Percentiles rank a stretch among this genome's conserved stretches.
These are phyloP conservation scores for Cerceris ruficornis DNA, from an alignment of 2,888 invertebrate genomes.

Conservation along the genomic window DNA sequence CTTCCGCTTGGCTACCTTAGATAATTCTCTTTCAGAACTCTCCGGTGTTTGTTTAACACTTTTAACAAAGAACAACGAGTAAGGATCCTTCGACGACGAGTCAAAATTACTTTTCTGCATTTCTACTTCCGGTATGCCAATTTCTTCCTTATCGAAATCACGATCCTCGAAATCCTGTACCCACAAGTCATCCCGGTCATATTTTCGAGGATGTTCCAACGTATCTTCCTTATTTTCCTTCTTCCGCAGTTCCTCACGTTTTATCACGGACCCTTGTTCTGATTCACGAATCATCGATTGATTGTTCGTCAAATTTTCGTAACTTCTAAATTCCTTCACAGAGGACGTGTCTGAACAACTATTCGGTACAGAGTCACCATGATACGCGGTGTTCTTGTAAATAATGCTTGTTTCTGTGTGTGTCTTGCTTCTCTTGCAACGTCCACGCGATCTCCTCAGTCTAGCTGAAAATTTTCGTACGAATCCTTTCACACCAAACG, in stretches of 20 bases:
- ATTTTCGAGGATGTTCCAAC: slow-evolving; percentile 34
- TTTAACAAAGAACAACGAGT: slow-evolving; percentile 64
- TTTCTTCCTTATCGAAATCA: not conserved
- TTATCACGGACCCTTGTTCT: slow-evolving; percentile 22
- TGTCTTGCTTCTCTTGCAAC: not conserved
- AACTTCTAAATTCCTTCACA: slow-evolving; percentile 13
- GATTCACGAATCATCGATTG: not conserved
- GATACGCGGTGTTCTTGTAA: slow-evolving; percentile 66
- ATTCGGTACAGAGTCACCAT: slow-evolving; percentile 43
- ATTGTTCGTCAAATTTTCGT: not conserved
- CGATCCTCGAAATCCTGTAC: slow-evolving; percentile 32
- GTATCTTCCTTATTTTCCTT: not conserved
- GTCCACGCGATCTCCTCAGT: slow-evolving; percentile 31
- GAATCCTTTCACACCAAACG: slow-evolving; percentile 57
- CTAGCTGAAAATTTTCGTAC: slow-evolving; percentile 61
- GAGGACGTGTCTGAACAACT: slow-evolving; percentile 52
- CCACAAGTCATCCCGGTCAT: slow-evolving; percentile 61
- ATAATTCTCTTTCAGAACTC: not conserved
- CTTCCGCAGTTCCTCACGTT: not conserved
- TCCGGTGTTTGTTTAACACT: not conserved
- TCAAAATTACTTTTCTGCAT: not conserved
- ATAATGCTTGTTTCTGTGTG: slow-evolving; percentile 47
- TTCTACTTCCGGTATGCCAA: not conserved
- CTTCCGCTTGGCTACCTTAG: not conserved
- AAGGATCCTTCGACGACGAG: slow-evolving; percentile 43